Evolutionary conservation across 2,888 invertebrate genomes (phyloP).

Genomic region (Muscina levida): DNA sequence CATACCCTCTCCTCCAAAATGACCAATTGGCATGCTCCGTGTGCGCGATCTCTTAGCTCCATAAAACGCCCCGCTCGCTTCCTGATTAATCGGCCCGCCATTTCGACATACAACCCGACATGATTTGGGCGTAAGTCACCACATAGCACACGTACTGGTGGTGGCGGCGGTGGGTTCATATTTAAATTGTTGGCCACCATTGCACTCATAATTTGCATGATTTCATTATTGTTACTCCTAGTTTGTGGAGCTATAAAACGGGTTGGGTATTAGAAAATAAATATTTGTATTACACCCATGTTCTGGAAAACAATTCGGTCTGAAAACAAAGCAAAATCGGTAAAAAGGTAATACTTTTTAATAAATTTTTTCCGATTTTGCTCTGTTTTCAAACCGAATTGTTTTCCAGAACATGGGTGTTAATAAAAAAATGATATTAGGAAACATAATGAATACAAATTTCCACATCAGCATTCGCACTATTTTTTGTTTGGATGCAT

Average conservation of each 20-base stretch:
- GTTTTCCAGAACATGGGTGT: no score
- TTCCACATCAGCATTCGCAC: no score
- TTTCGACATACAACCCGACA: conserved; percentile 81
- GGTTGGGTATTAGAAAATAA: no score
- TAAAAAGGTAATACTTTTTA: no score
- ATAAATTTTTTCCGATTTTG: no score
- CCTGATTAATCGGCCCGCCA: conserved; percentile 84
- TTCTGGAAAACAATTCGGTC: no score
- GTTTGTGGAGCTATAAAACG: conserved; percentile 57
- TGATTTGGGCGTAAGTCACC: conserved; percentile 82
- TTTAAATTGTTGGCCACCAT: conserved; percentile 77
- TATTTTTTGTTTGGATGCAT: no score
- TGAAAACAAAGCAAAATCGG: no score
- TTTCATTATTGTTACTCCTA: conserved; percentile 70
- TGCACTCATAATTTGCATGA: conserved; percentile 76
- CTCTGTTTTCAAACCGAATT: no score
- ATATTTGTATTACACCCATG: no score
- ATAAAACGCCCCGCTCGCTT: conserved; percentile 83
- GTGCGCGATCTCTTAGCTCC: conserved; percentile 84
- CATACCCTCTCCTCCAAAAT: conserved; percentile 76
- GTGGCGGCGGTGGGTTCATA: conserved; percentile 78
- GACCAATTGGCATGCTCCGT: conserved; percentile 84
- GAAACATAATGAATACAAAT: no score
- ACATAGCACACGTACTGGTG: conserved; percentile 80
- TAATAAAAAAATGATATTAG: no score